phyloP scores from a whole-genome alignment of 2,888 invertebrate genomes.

The Cantharis rufa region DNA sequence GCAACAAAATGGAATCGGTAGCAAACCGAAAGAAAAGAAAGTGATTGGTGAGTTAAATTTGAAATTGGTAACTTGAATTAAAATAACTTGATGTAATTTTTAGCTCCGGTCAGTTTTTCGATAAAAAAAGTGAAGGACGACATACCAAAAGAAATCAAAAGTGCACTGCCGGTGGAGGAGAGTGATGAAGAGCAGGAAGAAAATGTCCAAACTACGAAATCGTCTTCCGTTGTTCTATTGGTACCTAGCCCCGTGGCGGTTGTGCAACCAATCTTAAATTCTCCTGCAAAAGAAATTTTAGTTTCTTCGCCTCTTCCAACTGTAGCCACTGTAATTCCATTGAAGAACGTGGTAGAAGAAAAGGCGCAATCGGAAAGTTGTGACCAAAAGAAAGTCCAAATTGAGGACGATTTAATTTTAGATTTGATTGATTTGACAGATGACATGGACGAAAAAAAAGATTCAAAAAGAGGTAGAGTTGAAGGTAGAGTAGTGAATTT shows the following conservation, averaged over 20 bases:
- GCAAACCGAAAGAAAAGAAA: conserved; percentile 47
- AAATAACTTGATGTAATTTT: conserved; percentile 30
- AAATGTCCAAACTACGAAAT: background rate
- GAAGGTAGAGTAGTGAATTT: background rate
- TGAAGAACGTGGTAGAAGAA: background rate
- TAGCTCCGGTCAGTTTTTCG: conserved; percentile 81
- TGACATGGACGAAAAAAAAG: conserved; percentile 59
- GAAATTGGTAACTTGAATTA: background rate
- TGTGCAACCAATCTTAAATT: background rate
- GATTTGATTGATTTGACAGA: conserved; percentile 66
- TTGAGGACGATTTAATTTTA: conserved; percentile 50
- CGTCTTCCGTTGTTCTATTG: background rate
- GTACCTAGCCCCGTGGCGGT: background rate
- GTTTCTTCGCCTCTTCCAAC: background rate
- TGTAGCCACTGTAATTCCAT: background rate
- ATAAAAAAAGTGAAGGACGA: conserved; percentile 78
- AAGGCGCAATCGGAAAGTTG: background rate
- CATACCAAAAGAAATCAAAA: conserved; percentile 60
- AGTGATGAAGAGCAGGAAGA: conserved; percentile 68
- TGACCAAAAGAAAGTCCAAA: background rate
- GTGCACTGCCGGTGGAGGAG: conserved; percentile 75
- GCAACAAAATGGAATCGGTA: conserved; percentile 24
- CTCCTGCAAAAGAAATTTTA: background rate
- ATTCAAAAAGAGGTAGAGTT: conserved; percentile 42
- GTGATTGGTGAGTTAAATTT: conserved; percentile 46